Conservation (phyloP, 1,140 invertebrate genomes). For the Zaprionus ornatus region DNA sequence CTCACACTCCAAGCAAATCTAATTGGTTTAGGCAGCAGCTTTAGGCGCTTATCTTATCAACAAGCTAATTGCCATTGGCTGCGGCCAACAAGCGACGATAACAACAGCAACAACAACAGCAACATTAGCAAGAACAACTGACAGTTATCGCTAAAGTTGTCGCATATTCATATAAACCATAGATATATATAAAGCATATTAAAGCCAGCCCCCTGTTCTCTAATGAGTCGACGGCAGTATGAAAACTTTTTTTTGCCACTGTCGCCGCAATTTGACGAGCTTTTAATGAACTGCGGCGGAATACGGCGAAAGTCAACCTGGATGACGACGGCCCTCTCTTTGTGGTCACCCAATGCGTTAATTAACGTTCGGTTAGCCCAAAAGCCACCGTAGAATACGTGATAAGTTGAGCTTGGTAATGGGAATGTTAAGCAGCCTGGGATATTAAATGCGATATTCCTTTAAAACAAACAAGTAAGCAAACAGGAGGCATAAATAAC, state of each 20-base stretch:
- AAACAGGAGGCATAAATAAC: too few species aligned
- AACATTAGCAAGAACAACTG: slow-evolving; percentile 41
- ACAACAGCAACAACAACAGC: slow-evolving; percentile 21
- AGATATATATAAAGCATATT: background rate
- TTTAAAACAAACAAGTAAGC: too few species aligned
- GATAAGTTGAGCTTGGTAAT: slow-evolving; percentile 16
- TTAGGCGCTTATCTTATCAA: slow-evolving; percentile 76
- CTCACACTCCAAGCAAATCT: slow-evolving; percentile 31
- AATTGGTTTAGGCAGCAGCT: slow-evolving; percentile 77
- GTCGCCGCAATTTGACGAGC: slow-evolving; percentile 61
- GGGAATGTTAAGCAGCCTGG: background rate
- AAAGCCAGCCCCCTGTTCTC: slow-evolving; percentile 20
- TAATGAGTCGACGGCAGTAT: slow-evolving; percentile 44
- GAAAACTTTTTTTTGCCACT: slow-evolving; percentile 33
- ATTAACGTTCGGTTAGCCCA: slow-evolving; percentile 43
- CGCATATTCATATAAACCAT: slow-evolving; percentile 22
- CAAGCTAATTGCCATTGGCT: slow-evolving; percentile 76
- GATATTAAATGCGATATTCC: too few species aligned
- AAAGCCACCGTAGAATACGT: slow-evolving; percentile 39
- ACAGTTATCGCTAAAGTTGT: slow-evolving; percentile 57
- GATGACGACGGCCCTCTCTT: background rate
- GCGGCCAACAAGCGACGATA: slow-evolving; percentile 14
- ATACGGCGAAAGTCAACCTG: slow-evolving; percentile 32
- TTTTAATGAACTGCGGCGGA: slow-evolving; percentile 64
- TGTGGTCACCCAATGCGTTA: slow-evolving; percentile 32